Percentiles rank a stretch among this genome's conserved stretches.
Evolutionary conservation across 2,888 invertebrate species (phyloP).

Genomic region (Lapara coniferarum): DNA sequence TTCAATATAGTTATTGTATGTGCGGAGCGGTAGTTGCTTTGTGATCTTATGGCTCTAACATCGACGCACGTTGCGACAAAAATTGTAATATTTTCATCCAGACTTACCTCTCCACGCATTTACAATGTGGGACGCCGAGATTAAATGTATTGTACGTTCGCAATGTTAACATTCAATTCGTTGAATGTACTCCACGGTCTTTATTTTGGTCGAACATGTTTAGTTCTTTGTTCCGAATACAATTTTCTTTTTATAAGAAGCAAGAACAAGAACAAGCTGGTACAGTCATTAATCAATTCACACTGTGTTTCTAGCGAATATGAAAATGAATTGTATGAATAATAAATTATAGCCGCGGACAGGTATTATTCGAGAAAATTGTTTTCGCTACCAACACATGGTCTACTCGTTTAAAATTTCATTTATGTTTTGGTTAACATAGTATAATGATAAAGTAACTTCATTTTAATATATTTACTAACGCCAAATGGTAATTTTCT

Average conservation of each 20-base stretch:
- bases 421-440: background rate
- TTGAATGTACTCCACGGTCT: background rate
- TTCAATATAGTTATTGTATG: background rate
- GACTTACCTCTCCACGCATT: background rate
- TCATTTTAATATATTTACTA: too few relatives aligned
- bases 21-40: background rate
- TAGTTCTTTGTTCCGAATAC: constrained; percentile 24
- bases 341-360: constrained; percentile 51
- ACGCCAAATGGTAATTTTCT: too few relatives aligned
- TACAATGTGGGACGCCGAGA: background rate
- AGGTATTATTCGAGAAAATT: constrained; percentile 49
- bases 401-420: constrained; percentile 19
- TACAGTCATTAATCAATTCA: constrained; percentile 59
- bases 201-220: constrained; percentile 22
- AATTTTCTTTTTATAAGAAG: constrained; percentile 40
- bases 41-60: background rate
- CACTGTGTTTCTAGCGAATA: constrained; percentile 54
- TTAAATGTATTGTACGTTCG: background rate
- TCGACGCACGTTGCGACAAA: background rate
- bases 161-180: background rate
- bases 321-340: constrained; percentile 60
- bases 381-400: constrained; percentile 41
- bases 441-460: background rate
- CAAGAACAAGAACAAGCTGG: constrained; percentile 46
- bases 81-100: background rate